Evolutionary conservation across 2,888 invertebrate genomes (phyloP).

Genomic region (Crioceris asparagi): DNA sequence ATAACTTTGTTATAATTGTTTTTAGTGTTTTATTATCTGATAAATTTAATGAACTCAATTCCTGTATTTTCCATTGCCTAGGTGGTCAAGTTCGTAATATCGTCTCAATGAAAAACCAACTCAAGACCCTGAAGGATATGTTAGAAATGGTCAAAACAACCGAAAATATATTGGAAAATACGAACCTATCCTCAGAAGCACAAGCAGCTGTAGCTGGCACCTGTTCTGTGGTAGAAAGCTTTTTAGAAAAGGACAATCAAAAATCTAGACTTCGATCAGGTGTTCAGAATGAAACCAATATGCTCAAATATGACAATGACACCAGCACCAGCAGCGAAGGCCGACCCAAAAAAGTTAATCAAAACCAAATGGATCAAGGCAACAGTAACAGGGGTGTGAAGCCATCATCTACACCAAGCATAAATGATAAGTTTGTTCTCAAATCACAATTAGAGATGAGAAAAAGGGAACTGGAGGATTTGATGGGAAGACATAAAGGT

Average conservation of each 20-base stretch:
- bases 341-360: slow-evolving; percentile 33
- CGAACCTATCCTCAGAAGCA: slow-evolving; percentile 22
- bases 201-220: slow-evolving; percentile 25
- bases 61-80: too few relatives aligned
- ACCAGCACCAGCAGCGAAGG: slow-evolving; percentile 23
- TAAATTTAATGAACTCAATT: too few relatives aligned
- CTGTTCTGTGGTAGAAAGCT: slow-evolving; percentile 31
- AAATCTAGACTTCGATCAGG: slow-evolving; percentile 18
- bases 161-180: slow-evolving; percentile 24
- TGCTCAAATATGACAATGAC: slow-evolving; percentile 21
- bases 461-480: slow-evolving; percentile 52
- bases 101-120: slow-evolving; percentile 36
- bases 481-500: slow-evolving; percentile 53
- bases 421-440: slow-evolving; percentile 45
- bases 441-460: slow-evolving; percentile 51
- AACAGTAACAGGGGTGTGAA: slow-evolving; percentile 14
- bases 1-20: too few relatives aligned
- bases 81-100: slow-evolving; percentile 34
- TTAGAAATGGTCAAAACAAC: slow-evolving; percentile 34
- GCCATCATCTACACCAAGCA: slow-evolving; percentile 30
- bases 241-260: slow-evolving; percentile 27
- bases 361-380: slow-evolving; percentile 17
- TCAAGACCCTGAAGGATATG: slow-evolving; percentile 37
- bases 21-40: too few relatives aligned
- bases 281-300: slow-evolving; percentile 13